Evolutionary conservation across 2,797 vertebrate genomes (phyloP), one percentile per base, ranked within the genome.

Genomic region (Taenioides sp.): DNA sequence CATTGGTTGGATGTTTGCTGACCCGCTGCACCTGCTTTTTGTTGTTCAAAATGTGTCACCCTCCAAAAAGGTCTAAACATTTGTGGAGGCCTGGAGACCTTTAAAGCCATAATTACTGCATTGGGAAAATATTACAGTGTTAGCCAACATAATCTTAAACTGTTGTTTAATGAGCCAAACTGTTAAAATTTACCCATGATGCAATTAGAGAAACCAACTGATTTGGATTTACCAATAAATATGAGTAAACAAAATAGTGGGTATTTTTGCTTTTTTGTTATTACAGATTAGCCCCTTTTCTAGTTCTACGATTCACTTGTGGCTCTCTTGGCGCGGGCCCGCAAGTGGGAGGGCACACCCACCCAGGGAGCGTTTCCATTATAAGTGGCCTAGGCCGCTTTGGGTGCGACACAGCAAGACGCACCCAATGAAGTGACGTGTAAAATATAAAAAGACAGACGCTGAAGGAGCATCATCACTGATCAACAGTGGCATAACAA

Each of bases 11-110:
- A 65, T 75, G 80, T 80, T 72, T 68, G 77, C 54, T 76, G 82
- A 89, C 81, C 80, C 40, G n/a, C 80, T 80, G 74, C 67, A 75
- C 82, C 84, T 87, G 86, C 81, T 74, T 80, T 82, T 65, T 52
- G 55, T 73, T 22, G 63, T 81, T 72, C 87, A 80, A 78, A 67
- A 63, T 81, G 77, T 78, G 72, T 75, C 50, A 73, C 61, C 49
- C 59, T 61, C 62, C 4, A 74, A 68, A 72, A 76, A 64, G 75
- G 70, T 84, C 68, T 31, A 76, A 73, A 76, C 74, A 78, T 85
- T 70, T 78, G 69, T 65, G 62, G 55, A 83, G n/a, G 76, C 71
- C 62, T 37, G 52, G 64, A 72, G 77, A 63, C 54, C 74, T 23
- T 64, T 80, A 73, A 80, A 80, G 71, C 67, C 47, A 60, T 70